Evolutionary conservation across 2,113 vertebrate genomes (phyloP).

Genomic region (Castor canadensis): DNA sequence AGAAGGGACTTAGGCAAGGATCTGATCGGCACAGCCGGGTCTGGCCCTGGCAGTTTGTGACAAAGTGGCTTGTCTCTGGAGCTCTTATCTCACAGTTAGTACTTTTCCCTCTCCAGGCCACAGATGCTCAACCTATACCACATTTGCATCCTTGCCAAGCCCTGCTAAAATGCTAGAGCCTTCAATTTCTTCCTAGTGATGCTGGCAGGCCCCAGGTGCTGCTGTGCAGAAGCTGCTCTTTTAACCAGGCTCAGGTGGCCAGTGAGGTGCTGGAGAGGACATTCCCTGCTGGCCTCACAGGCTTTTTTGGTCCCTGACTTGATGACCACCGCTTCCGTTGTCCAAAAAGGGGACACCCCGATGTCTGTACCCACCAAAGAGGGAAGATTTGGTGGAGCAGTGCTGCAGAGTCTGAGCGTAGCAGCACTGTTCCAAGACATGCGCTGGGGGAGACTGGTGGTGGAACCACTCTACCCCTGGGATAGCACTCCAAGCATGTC

Average conservation of each 20-base stretch:
- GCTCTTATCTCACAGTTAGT: not conserved
- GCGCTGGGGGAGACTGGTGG: not conserved
- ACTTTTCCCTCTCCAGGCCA: not conserved
- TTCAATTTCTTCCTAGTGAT: not conserved
- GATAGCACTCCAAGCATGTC: not conserved
- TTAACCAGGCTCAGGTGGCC: not conserved
- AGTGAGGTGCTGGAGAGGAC: not conserved
- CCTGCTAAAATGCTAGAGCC: not conserved
- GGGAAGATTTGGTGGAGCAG: not conserved
- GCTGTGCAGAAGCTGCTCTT: not conserved
- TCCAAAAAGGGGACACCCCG: not conserved
- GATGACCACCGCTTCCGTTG: not conserved
- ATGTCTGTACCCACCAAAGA: not conserved
- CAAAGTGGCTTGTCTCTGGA: not conserved
- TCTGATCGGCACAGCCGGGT: not conserved
- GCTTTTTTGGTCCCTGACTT: not conserved
- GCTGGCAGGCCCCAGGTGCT: not conserved
- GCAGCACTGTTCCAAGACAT: not conserved
- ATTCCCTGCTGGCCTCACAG: not conserved
- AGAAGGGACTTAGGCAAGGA: not conserved
- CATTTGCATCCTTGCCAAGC: not conserved
- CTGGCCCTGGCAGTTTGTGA: not conserved
- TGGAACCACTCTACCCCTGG: not conserved
- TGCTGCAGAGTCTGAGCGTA: not conserved
- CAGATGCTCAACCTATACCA: not conserved